Percentiles rank a stretch among this genome's conserved stretches.
These are phyloP conservation scores for Eulithis prunata DNA, from an alignment of 2,888 invertebrate genomes.

Conservation along the genomic window DNA sequence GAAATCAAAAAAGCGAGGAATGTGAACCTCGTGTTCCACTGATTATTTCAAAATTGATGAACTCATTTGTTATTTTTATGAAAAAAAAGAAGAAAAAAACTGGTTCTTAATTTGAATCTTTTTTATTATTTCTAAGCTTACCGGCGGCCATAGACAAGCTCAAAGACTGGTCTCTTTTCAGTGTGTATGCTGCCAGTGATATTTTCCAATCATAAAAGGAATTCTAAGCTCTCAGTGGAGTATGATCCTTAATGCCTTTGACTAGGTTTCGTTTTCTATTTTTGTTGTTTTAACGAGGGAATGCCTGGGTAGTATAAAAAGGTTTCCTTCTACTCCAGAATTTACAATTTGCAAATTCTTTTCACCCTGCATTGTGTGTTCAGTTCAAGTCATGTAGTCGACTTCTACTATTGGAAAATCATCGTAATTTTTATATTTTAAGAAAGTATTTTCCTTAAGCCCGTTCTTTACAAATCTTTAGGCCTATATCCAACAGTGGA, in stretches of 20 bases:
- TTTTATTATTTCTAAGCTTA: neutral
- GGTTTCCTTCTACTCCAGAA: conserved; percentile 34
- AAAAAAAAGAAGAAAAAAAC: neutral
- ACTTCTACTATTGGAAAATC: too few species aligned
- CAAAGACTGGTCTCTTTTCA: neutral
- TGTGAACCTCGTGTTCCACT: neutral
- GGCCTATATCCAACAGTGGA: too few species aligned
- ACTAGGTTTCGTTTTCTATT: conserved; percentile 25
- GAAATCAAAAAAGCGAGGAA: neutral
- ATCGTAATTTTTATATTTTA: too few species aligned
- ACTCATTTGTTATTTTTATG: neutral
- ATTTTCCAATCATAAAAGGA: conserved; percentile 2
- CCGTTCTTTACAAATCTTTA: too few species aligned
- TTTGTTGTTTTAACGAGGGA: conserved; percentile 18
- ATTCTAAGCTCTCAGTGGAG: neutral
- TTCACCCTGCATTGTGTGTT: conserved; percentile 22
- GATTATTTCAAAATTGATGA: too few species aligned
- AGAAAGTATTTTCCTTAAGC: too few species aligned
- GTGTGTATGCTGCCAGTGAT: conserved; percentile 8
- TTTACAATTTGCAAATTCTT: conserved; percentile 19
- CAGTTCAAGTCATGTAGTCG: too few species aligned
- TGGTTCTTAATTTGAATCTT: neutral
- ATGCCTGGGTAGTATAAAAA: conserved; percentile 22
- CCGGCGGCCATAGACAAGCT: neutral
- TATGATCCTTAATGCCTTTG: conserved; percentile 27